phyloP scores from a whole-genome alignment of 2,113 vertebrate genomes.

The Embiotoca jacksoni region DNA sequence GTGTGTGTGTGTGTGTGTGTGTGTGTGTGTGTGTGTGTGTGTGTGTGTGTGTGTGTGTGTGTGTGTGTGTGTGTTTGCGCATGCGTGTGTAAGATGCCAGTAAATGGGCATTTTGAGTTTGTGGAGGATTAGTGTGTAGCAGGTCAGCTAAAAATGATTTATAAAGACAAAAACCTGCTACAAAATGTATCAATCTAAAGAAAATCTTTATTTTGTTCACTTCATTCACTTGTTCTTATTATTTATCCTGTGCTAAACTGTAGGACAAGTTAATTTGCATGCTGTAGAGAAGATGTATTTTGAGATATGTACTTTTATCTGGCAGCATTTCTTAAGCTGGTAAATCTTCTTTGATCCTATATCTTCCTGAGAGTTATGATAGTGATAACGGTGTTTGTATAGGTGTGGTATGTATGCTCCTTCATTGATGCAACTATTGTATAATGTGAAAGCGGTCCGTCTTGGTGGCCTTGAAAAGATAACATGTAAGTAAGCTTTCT shows the following conservation, averaged over 20 bases:
- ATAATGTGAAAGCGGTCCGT: background rate
- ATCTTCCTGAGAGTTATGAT: slow-evolving; percentile 3
- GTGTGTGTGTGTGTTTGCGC: background rate
- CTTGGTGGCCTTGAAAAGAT: background rate
- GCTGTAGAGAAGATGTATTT: no score
- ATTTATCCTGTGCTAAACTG: no score
- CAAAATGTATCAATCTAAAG: background rate
- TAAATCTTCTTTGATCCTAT: slow-evolving; percentile 11
- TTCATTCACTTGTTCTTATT: no score
- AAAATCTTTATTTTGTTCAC: background rate
- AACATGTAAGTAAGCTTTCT: background rate
- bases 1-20: background rate
- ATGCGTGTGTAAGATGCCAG: background rate
- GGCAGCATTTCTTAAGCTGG: background rate
- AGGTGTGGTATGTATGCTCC: background rate
- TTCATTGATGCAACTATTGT: background rate
- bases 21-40: slow-evolving; percentile 4
- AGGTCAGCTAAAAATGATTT: background rate
- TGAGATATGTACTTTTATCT: background rate
- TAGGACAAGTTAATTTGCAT: no score
- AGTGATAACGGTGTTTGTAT: slow-evolving; percentile 36
- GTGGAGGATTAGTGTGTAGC: background rate
- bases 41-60: background rate
- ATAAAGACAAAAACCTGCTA: background rate
- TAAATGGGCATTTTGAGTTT: background rate